phyloP scores from a whole-genome alignment of 2,797 vertebrate species.

The Lutra lutra region DNA sequence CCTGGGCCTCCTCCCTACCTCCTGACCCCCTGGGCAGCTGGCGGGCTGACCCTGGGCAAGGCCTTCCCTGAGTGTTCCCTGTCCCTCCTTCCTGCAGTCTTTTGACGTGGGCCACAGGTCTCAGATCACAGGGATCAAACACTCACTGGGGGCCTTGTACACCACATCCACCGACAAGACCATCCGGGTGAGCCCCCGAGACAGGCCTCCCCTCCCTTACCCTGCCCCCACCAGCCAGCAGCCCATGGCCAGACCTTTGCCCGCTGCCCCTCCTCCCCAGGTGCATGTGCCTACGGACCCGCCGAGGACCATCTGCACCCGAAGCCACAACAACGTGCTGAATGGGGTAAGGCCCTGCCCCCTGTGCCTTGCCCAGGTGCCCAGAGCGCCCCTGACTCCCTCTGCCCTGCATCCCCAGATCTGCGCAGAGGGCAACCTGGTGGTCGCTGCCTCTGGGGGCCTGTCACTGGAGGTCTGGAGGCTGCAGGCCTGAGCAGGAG shows the following conservation, averaged over 20 bases:
- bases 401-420: conserved; percentile 84
- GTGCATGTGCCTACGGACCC: conserved; percentile 93
- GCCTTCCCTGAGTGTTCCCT: not conserved
- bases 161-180: conserved; percentile 94
- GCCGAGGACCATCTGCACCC: conserved; percentile 91
- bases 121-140: conserved; percentile 92
- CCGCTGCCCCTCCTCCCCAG: conserved; percentile 82
- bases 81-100: conserved; percentile 70
- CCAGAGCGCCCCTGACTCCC: not conserved
- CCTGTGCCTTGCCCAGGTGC: accelerated
- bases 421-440: conserved; percentile 91
- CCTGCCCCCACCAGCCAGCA: accelerated
- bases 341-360: conserved; percentile 88
- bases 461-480: conserved; percentile 92
- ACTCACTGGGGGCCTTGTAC: conserved; percentile 91
- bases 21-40: not conserved
- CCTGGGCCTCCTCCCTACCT: not conserved
- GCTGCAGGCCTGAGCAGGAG: conserved; percentile 81
- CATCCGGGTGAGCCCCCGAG: conserved; percentile 87
- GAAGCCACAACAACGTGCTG: conserved; percentile 87
- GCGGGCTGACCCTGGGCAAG: not conserved
- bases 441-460: conserved; percentile 91
- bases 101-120: conserved; percentile 94
- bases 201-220: no score
- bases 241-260: not conserved